Conservation (phyloP, 2,113 vertebrate species). For the Microcebus ravelobensis region DNA sequence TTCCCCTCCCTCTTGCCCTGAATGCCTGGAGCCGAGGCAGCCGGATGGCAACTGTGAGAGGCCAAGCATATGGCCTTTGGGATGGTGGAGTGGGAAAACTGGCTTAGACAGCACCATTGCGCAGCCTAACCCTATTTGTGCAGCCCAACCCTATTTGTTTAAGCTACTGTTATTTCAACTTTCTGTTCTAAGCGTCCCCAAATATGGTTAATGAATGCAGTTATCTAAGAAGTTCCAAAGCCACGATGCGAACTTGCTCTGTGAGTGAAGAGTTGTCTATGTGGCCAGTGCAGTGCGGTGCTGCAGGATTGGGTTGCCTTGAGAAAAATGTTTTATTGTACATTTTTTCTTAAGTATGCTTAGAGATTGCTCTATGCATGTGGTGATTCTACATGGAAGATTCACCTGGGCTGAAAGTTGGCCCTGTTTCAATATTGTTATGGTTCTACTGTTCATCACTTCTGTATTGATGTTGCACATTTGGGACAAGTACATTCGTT, state of each 20-base stretch:
- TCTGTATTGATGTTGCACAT: too few relatives aligned
- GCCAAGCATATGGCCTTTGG: neutral
- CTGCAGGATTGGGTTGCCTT: neutral
- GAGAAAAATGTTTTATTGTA: neutral
- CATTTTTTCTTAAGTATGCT: neutral
- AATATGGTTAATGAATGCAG: neutral
- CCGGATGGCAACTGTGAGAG: accelerated
- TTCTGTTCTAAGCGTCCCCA: neutral
- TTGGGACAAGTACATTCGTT: too few relatives aligned
- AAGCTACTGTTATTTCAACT: neutral
- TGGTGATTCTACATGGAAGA: conserved; percentile 99
- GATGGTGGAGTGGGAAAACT: neutral
- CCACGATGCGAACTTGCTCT: neutral
- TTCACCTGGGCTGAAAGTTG: conserved; percentile 98
- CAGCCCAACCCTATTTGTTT: neutral
- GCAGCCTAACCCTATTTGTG: too few relatives aligned
- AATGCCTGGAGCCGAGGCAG: neutral
- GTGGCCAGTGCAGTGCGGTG: neutral
- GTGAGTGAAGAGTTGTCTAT: neutral
- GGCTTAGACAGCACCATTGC: neutral
- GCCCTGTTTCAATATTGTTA: too few relatives aligned
- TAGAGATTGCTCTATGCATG: conserved; percentile 81
- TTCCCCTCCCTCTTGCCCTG: neutral
- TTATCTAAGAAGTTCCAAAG: neutral
- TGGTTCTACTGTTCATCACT: too few relatives aligned